phyloP scores from a whole-genome alignment of 2,888 invertebrate species.

The Drosophila ezoana region DNA sequence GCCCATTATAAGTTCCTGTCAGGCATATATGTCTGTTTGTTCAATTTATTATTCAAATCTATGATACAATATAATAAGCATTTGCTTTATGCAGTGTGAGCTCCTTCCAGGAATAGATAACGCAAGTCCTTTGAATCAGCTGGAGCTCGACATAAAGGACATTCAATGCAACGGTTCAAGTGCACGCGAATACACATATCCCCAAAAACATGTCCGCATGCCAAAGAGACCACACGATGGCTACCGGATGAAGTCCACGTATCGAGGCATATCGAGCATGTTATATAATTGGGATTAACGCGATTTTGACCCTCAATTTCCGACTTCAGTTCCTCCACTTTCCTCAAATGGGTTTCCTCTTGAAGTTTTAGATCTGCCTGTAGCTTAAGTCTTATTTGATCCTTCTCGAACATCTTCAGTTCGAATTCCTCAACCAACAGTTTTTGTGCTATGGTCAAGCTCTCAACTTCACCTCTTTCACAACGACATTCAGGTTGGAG shows the following conservation, averaged over 20 bases:
- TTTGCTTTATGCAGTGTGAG: too few relatives aligned
- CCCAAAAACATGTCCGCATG: slow-evolving; percentile 5
- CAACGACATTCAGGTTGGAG: neutral
- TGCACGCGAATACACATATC: slow-evolving; percentile 2
- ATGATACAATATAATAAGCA: neutral
- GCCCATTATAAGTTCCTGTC: slow-evolving; percentile 41
- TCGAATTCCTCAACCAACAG: neutral
- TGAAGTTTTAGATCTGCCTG: neutral
- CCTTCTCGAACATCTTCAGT: neutral
- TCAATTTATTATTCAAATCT: neutral
- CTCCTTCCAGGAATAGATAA: neutral
- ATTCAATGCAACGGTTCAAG: neutral
- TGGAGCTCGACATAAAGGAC: neutral
- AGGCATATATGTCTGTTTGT: slow-evolving; percentile 9
- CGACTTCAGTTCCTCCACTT: neutral
- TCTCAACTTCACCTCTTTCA: neutral
- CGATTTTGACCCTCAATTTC: neutral
- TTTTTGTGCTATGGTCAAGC: neutral
- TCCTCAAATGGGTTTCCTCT: neutral
- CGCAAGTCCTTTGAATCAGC: neutral
- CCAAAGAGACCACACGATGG: slow-evolving; percentile 3
- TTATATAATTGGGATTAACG: neutral
- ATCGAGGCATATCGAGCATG: neutral
- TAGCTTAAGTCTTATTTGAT: neutral
- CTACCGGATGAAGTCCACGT: neutral